Conservation (phyloP, 2,797 vertebrate genomes). For the Acomys russatus region DNA sequence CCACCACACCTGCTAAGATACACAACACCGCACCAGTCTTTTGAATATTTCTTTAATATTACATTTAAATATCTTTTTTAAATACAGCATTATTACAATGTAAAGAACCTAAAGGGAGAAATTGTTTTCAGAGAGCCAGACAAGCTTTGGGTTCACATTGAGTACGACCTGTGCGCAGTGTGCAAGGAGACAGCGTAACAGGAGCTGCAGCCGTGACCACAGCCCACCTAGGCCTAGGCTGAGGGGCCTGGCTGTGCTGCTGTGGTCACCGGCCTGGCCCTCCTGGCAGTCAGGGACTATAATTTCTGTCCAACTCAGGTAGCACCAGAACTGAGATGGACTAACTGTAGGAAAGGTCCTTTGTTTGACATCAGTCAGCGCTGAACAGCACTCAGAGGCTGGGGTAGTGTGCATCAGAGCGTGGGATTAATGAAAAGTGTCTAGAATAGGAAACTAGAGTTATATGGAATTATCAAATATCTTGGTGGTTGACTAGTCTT, state of each 20-base stretch:
- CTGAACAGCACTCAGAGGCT: constrained; percentile 66
- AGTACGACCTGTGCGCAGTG: constrained; percentile 83
- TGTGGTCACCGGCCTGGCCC: constrained; percentile 64
- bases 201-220: constrained; percentile 47
- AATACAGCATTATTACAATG: constrained; percentile 87
- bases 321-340: constrained; percentile 84
- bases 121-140: constrained; percentile 77
- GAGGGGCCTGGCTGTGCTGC: constrained; percentile 59
- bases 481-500: constrained; percentile 21
- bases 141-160: constrained; percentile 87
- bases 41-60: constrained; percentile 87
- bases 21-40: constrained; percentile 67
- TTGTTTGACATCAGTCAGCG: constrained; percentile 68
- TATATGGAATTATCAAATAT: constrained; percentile 52
- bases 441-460: constrained; percentile 58
- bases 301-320: constrained; percentile 72
- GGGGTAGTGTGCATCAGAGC: constrained; percentile 24
- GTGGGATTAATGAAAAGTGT: constrained; percentile 2
- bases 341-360: constrained; percentile 63
- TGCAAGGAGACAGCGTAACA: constrained; percentile 61
- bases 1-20: constrained; percentile 49
- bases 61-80: constrained; percentile 89
- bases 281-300: constrained; percentile 67
- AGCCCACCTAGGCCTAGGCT: constrained; percentile 34
- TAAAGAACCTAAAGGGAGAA: constrained; percentile 81